Conservation (phyloP, 2,888 invertebrate genomes). For the Lepidochrysops patricia region DNA sequence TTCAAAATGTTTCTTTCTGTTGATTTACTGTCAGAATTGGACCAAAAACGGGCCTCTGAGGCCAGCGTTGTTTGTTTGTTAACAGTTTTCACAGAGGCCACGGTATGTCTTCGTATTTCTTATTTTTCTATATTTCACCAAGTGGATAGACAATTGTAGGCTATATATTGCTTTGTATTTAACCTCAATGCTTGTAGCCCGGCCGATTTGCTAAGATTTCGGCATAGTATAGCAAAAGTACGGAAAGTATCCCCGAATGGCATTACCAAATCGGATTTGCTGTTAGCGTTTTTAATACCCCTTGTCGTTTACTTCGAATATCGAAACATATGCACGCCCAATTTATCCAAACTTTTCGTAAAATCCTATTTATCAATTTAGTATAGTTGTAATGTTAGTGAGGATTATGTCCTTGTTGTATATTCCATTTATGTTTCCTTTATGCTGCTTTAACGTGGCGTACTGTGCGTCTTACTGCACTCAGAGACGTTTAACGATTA, state of each 20-base stretch:
- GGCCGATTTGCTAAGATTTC: no score
- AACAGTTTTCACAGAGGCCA: conserved; percentile 8
- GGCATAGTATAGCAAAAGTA: no score
- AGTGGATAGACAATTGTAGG: not conserved
- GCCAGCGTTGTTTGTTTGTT: not conserved
- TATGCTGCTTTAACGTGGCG: conserved; percentile 14
- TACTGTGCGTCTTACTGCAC: not conserved
- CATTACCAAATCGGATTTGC: no score
- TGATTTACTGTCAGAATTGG: conserved; percentile 9
- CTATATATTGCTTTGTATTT: not conserved
- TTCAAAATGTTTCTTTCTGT: conserved; percentile 36
- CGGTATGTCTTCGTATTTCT: not conserved
- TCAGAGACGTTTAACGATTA: not conserved
- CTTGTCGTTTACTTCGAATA: not conserved
- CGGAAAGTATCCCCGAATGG: no score
- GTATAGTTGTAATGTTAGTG: conserved; percentile 19
- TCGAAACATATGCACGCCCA: not conserved
- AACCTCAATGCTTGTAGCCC: not conserved
- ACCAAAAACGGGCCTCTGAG: conserved; percentile 1
- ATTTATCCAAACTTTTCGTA: conserved; percentile 15
- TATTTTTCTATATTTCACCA: conserved; percentile 6
- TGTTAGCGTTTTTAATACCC: no score
- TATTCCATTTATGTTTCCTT: conserved; percentile 21
- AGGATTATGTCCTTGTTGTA: conserved; percentile 16
- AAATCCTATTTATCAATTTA: conserved; percentile 20